Base-by-base conservation (phyloP, 2,888 invertebrate species). In the Napeogenes inachia region DNA sequence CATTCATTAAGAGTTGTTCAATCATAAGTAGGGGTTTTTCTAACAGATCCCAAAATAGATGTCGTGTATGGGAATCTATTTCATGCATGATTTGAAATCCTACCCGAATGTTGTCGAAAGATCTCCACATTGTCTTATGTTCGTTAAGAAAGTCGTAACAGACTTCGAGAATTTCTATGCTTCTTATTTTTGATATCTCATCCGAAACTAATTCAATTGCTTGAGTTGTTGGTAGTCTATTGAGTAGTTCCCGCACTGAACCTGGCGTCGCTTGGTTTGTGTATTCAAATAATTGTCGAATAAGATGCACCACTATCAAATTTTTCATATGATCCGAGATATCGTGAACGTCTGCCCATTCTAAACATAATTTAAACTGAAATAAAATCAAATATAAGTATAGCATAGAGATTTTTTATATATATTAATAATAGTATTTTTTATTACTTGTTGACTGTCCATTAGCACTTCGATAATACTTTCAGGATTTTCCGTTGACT, bases 1-100 rank as follows among this genome's bases (percentile, higher is more conserved):
- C 94, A 76, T 97, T 97, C 97, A 98, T 97, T 12, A 98, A 80
- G 59, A 97, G 91, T 77, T 97, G 96, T 77, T 98, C 98, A 8
- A 97, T 88, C 75, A 98, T 94, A 4, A 95, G 82, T 50, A 95
- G 78, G 0, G 98, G 98, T 68, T 92, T 92, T 56, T 92, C 92
- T 30, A 95, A 91, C 32, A 95, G 78, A 68, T 93, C 91, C 90
- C 94, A 93, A 65, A 94, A 92, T 46, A 92, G 84, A 21, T 88
- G 82, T 60, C 93, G 91, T 75, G 94, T 92, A 54, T 84, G 86
- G 0, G 74, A 61, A 5, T 92, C 91, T 60, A 95, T 89, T 72
- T 92, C 91, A 1, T 92, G 84, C 76, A 95, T 90, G 63, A 95
- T 93, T 73, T 93, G 92, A n/a, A 95, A 77, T 13, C 95, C 94